Evolutionary conservation across 2,797 vertebrate species (phyloP).

Genomic region (Pangasius sanitwongsei): DNA sequence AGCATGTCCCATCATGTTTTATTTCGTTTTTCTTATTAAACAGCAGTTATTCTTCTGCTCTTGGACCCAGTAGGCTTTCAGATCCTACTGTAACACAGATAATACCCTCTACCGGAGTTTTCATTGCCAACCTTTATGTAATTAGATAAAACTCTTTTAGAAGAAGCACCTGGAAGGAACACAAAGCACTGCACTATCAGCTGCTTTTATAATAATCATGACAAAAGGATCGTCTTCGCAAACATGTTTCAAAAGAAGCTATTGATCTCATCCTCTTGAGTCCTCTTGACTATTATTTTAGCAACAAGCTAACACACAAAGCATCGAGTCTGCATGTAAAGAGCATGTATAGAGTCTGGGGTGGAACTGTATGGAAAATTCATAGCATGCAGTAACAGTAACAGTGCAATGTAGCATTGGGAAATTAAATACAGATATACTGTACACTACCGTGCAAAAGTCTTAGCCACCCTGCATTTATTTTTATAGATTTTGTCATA

Average conservation of each 20-base stretch:
- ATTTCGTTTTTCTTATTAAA: not conserved
- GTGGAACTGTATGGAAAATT: not conserved
- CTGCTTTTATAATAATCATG: not conserved
- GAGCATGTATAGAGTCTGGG: not conserved
- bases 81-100: not conserved
- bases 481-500: not conserved
- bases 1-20: not conserved
- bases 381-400: not conserved
- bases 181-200: slow-evolving; percentile 20
- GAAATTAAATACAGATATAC: not conserved
- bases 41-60: not conserved
- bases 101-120: not conserved
- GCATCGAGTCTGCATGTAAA: not conserved
- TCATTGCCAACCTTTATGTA: not conserved
- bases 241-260: not conserved
- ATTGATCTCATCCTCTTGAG: slow-evolving; percentile 22
- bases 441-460: not conserved
- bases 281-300: not conserved
- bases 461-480: not conserved
- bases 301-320: not conserved
- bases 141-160: not conserved
- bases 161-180: slow-evolving; percentile 5
- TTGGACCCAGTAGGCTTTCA: not conserved
- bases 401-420: not conserved
- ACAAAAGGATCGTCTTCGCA: slow-evolving; percentile 13